These are phyloP conservation scores for Aphelocoma californica DNA, from an alignment of 2,797 vertebrate species.

Conservation along the genomic window DNA sequence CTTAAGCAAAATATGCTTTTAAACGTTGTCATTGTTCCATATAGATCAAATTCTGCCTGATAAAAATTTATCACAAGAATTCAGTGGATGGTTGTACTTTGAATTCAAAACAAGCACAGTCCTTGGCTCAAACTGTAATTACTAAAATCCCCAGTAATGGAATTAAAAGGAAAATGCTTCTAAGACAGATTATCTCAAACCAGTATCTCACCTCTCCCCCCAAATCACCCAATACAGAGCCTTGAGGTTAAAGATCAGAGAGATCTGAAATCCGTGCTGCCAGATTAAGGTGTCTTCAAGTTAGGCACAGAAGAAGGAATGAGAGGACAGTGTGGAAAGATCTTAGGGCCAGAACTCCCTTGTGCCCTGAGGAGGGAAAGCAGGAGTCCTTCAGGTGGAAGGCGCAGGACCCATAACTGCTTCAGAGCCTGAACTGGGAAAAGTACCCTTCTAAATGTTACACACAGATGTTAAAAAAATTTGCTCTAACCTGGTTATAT, in stretches of 20 bases:
- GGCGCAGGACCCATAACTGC: not conserved
- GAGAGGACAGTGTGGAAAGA: not conserved
- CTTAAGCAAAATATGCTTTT: not conserved
- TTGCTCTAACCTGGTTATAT: not conserved
- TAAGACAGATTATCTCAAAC: not conserved
- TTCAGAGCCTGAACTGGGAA: not conserved
- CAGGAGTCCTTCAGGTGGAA: not conserved
- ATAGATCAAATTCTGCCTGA: not conserved
- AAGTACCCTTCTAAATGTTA: not conserved
- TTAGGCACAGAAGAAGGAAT: not conserved
- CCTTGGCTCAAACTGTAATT: not conserved
- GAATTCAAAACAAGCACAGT: not conserved
- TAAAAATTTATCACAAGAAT: not conserved
- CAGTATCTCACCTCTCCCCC: not conserved
- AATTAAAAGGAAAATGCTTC: not conserved
- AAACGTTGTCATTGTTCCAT: not conserved
- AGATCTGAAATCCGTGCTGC: not conserved
- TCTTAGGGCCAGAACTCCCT: not conserved
- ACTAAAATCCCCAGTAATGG: not conserved
- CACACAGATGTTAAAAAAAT: not conserved
- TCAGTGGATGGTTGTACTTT: not conserved
- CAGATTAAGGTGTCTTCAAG: not conserved
- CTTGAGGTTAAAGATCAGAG: not conserved
- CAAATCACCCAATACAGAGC: accelerated
- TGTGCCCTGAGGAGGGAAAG: accelerated